Evolutionary conservation across 2,888 invertebrate species (phyloP).

Genomic region (Tholera decimalis): DNA sequence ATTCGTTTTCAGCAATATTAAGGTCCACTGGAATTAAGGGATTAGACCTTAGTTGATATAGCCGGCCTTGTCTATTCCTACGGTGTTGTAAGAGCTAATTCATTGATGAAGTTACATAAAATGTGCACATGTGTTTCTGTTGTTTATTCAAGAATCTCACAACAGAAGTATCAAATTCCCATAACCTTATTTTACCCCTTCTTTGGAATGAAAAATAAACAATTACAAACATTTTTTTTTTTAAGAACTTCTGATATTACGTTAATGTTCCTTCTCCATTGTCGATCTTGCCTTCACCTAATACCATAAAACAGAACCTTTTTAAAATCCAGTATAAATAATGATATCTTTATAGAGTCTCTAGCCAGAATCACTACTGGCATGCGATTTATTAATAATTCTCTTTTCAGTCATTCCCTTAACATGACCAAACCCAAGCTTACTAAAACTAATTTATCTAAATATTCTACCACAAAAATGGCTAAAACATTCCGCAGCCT

Average conservation of each 20-base stretch:
- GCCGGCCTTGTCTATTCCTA: background rate
- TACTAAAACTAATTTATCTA: conserved; percentile 34
- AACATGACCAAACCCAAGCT: conserved; percentile 16
- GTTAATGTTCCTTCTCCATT: background rate
- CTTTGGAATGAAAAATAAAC: background rate
- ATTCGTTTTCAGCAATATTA: conserved; percentile 6
- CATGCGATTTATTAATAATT: conserved; percentile 25
- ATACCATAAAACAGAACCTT: background rate
- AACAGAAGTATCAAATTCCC: too few species aligned
- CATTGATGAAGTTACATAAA: conserved; percentile 6
- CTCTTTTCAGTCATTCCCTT: conserved; percentile 9
- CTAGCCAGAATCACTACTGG: background rate
- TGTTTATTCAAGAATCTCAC: too few species aligned
- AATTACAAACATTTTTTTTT: too few species aligned
- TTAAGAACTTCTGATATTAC: background rate
- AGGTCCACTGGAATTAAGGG: conserved; percentile 9
- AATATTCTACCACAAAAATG: conserved; percentile 36
- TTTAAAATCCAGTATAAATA: background rate
- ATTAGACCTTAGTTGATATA: background rate
- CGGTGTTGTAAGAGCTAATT: background rate
- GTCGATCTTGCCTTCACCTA: background rate
- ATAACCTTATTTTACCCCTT: background rate
- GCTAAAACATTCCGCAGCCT: conserved; percentile 19
- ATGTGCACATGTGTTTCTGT: too few species aligned
- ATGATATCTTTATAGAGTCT: background rate